Conservation (phyloP, 2,113 vertebrate species). For the Odocoileus virginianus region DNA sequence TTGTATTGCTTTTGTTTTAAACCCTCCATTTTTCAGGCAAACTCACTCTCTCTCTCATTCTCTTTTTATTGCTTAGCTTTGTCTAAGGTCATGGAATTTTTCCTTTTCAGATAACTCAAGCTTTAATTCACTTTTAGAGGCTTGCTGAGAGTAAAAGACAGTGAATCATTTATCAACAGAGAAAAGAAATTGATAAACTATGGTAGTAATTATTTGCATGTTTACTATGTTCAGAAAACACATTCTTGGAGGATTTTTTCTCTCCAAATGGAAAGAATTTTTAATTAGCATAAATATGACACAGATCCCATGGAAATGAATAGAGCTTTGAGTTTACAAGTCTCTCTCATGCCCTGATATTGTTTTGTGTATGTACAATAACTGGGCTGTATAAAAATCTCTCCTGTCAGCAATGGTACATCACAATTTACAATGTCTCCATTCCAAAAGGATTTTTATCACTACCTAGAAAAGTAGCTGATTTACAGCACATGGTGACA, state of each 20-base stretch:
- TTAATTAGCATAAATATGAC: constrained; percentile 46
- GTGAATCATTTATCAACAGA: constrained; percentile 7
- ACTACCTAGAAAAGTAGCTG: background rate
- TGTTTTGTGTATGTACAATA: background rate
- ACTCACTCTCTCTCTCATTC: background rate
- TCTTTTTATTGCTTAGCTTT: background rate
- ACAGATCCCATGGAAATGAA: background rate
- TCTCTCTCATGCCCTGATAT: background rate
- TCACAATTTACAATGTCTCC: constrained; percentile 37
- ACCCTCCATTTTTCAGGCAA: background rate
- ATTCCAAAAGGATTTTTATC: constrained; percentile 1
- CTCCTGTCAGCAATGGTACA: background rate
- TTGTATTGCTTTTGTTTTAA: background rate
- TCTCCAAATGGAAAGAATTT: background rate
- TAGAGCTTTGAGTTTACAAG: constrained; percentile 31
- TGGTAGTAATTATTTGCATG: background rate
- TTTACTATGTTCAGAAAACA: constrained; percentile 27
- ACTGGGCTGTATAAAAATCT: constrained; percentile 9
- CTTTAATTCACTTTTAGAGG: constrained; percentile 19
- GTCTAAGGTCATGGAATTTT: constrained; percentile 2
- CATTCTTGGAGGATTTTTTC: background rate
- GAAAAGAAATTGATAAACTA: constrained; percentile 12
- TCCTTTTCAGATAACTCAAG: background rate
- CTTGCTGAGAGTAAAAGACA: background rate
- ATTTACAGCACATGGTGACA: background rate